These are phyloP conservation scores for Reticulitermes speratus DNA, from an alignment of 1,140 invertebrate genomes.

Conservation along the genomic window DNA sequence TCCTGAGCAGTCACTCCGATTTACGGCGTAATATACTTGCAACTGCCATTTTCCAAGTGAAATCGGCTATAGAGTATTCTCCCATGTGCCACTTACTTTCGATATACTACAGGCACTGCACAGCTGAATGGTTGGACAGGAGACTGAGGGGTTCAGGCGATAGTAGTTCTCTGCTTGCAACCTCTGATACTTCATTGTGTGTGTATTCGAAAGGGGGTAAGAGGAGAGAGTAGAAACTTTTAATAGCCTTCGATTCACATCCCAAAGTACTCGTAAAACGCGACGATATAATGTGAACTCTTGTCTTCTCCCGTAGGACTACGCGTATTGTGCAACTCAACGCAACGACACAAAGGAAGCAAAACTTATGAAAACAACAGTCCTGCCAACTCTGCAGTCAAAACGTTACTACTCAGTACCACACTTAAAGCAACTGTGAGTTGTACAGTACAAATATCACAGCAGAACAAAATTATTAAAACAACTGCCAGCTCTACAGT, in stretches of 20 bases:
- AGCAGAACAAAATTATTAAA: too few relatives aligned
- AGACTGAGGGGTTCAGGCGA: not conserved
- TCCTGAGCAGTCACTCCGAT: not conserved
- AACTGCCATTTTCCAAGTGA: too few relatives aligned
- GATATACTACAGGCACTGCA: not conserved
- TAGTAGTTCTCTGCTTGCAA: not conserved
- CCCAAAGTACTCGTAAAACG: not conserved
- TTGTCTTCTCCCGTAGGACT: not conserved
- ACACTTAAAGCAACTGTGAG: too few relatives aligned
- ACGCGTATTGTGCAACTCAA: not conserved
- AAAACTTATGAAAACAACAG: not conserved
- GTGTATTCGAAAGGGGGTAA: not conserved
- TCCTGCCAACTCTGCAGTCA: too few relatives aligned
- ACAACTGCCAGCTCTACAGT: too few relatives aligned
- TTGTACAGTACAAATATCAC: too few relatives aligned
- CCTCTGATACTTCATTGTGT: not conserved
- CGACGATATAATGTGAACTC: not conserved
- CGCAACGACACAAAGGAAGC: not conserved
- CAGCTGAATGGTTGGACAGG: not conserved
- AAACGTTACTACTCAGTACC: too few relatives aligned
- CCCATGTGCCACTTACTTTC: not conserved
- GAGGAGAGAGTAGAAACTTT: not conserved
- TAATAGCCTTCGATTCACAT: conserved; percentile 12
- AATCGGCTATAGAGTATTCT: not conserved
- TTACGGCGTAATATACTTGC: not conserved